Evolutionary conservation across 2,888 invertebrate species (phyloP), one percentile per base, ranked within the genome.

Genomic region (Eudemis profundana): DNA sequence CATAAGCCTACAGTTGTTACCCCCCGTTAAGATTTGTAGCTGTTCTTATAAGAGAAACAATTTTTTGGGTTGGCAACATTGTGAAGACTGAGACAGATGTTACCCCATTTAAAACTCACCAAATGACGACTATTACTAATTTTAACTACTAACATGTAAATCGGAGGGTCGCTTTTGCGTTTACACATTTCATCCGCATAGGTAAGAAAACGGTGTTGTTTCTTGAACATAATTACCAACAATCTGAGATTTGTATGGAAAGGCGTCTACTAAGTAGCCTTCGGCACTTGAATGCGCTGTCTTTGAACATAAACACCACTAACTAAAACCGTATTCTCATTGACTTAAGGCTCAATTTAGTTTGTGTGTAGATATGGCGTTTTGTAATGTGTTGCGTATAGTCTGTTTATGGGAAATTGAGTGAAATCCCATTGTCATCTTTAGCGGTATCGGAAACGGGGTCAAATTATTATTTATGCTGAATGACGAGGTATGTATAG

Each of bases 381-480:
- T 47, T 23, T 14, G 21, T 5, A 47, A 12, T 33, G 51, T 4
- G 33, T 10, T 40, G 1, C 19, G 14, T 40, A 7, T 12, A 33
- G 36, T 53, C 12, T 40, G 53, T 12, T 14, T 50, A 50, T 33
- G 50, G 50, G 33, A 51, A 51, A 51, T 46, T 51, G 51, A 51
- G 54, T 54, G 54, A 54, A 54, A 54, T 10, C 40, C 40, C 17
- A 54, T 54, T 54, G 53, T 53, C 23, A 4, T 53, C 27, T 40
- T 54, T 15, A 54, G 40, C 53, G 40, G 53, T 54, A 17, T 27
- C 42, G 27, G 54, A 50, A 64, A 57, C 19, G 33, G 42, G 63
- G 63, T 42, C 56, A 17, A 57, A 57, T 57, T 42, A 27, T 42
- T 54, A 42, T 54, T 54, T 40, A 40, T 12, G 40, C 15, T 23